Percentiles rank a stretch among this genome's conserved stretches.
Conservation (phyloP, 2,888 invertebrate species). For the Hypomecis atomaria region DNA sequence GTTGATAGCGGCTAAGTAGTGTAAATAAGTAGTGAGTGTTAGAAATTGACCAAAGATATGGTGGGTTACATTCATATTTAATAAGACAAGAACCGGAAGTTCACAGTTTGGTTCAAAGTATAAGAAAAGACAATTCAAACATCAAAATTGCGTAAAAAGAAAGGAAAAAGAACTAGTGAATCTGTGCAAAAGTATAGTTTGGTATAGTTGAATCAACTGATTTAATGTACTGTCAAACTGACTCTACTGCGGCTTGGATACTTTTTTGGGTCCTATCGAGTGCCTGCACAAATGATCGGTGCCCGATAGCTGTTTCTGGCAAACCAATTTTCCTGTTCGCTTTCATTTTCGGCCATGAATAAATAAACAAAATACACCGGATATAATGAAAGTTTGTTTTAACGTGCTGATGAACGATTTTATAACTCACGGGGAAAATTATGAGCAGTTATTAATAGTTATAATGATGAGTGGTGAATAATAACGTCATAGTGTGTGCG, state of each 20-base stretch:
- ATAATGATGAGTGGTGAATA: conserved; percentile 40
- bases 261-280: conserved; percentile 45
- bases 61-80: too few species aligned
- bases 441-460: conserved; percentile 44
- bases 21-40: too few species aligned
- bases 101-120: too few species aligned
- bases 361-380: conserved; percentile 71
- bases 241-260: conserved; percentile 5
- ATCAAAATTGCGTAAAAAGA: too few species aligned
- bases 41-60: too few species aligned
- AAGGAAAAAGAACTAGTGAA: too few species aligned
- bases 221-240: conserved; percentile 5
- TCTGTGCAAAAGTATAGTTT: too few species aligned
- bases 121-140: too few species aligned
- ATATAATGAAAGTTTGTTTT: conserved; percentile 70
- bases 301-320: conserved; percentile 77
- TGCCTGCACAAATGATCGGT: conserved; percentile 73
- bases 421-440: conserved; percentile 60
- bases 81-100: too few species aligned
- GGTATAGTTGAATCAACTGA: background rate
- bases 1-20: too few species aligned
- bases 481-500: conserved; percentile 35
- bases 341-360: conserved; percentile 75
- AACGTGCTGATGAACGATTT: conserved; percentile 68
- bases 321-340: conserved; percentile 70